phyloP scores from a whole-genome alignment of 2,797 vertebrate genomes.

The Enteromius afrohamiltoni region DNA sequence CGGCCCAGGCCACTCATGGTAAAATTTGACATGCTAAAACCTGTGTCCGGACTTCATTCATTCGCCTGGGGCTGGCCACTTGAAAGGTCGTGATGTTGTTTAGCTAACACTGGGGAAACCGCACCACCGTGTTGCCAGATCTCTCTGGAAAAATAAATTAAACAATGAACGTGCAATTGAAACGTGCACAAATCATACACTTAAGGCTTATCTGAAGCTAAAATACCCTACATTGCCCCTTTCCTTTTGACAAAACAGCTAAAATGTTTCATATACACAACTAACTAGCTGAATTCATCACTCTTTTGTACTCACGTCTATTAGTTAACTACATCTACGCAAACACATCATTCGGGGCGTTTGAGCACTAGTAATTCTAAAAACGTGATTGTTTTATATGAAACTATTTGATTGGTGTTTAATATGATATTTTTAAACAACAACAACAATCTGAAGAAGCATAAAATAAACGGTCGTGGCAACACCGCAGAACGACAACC shows the following conservation, averaged over 20 bases:
- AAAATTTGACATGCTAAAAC: slow-evolving; percentile 18
- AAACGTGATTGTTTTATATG: background rate
- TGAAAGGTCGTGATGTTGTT: slow-evolving; percentile 44
- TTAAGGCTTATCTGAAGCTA: background rate
- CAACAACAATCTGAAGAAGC: background rate
- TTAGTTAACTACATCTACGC: background rate
- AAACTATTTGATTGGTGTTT: too few species aligned
- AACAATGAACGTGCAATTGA: background rate
- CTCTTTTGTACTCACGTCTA: too few species aligned
- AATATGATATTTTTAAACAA: background rate
- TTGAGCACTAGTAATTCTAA: background rate
- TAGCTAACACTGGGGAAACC: slow-evolving; percentile 34
- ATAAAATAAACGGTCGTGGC: background rate
- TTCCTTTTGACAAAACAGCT: background rate
- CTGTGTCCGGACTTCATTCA: background rate
- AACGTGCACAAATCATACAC: background rate
- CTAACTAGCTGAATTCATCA: background rate
- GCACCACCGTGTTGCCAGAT: slow-evolving; percentile 22
- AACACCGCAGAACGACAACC: background rate
- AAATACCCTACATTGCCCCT: too few species aligned
- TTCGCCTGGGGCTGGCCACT: slow-evolving; percentile 7
- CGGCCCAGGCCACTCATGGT: slow-evolving; percentile 44
- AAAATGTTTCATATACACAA: background rate
- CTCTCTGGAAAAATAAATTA: background rate
- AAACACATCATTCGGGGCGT: background rate